phyloP scores from a whole-genome alignment of 2,797 vertebrate genomes.

The Neosalanx taihuensis region DNA sequence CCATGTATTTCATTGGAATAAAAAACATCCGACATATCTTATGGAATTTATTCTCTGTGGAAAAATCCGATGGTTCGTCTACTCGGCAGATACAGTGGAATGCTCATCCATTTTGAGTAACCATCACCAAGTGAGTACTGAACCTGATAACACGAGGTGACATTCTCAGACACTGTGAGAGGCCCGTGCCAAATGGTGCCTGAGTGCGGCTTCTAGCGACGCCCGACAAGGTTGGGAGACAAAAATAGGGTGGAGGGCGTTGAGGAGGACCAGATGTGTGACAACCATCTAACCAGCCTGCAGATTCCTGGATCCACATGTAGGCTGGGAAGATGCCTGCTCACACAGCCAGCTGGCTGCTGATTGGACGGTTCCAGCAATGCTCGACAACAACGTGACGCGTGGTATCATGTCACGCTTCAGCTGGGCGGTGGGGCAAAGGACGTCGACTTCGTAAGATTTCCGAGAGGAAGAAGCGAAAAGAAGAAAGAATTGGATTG shows the following conservation, averaged over 20 bases:
- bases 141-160: background rate
- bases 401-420: constrained; percentile 1
- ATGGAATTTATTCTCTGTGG: too few species aligned
- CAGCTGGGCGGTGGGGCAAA: constrained; percentile 12
- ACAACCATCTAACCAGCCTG: constrained; percentile 99
- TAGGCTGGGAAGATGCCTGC: constrained; percentile 94
- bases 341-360: constrained; percentile 48
- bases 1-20: too few species aligned
- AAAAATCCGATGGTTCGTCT: too few species aligned
- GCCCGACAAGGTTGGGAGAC: constrained; percentile 3
- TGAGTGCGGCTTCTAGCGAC: background rate
- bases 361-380: constrained; percentile 26
- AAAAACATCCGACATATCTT: too few species aligned
- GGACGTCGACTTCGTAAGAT: too few species aligned
- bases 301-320: constrained; percentile 94
- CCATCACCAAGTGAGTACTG: background rate
- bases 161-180: background rate
- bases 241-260: constrained; percentile 32
- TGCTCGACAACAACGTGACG: constrained; percentile 12
- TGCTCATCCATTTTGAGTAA: too few species aligned
- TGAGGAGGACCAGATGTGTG: constrained; percentile 78
- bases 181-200: background rate
- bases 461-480: too few species aligned
- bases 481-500: too few species aligned
- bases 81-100: too few species aligned